Evolutionary conservation across 1,140 invertebrate genomes (phyloP), one percentile per base, ranked within the genome.

Genomic region (Kradibia gibbosae): DNA sequence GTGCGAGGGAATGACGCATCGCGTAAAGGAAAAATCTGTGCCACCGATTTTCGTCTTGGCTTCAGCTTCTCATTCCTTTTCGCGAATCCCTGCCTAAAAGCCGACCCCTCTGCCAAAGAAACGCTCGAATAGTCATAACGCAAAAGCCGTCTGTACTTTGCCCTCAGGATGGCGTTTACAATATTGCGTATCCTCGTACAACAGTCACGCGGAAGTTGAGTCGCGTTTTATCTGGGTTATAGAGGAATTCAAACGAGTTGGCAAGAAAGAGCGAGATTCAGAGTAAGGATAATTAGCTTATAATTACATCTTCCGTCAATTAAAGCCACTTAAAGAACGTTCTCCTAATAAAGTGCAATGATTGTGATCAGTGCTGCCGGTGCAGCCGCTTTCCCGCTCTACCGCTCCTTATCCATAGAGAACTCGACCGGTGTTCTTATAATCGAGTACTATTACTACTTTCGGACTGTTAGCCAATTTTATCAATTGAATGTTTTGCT

Each of bases 301-400:
- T 86, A 84, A 88, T 88, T 86, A 88, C 84, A 74, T 88, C 83
- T 85, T 88, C 87, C 83, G 85, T 34, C 85, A 87, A 88, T 88
- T 88, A 86, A 78, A 86, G 39, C 82, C 87, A 87, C 85, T 88
- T 87, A 82, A 87, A 78, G 42, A 75, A 53, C 78, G 70, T 83
- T 83, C 67, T 78, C 79, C 84, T 83, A 86, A 86, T 87, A 84
- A 86, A 82, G 78, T 87, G 79, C 73, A 84, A 87, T 85, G 85
- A 87, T 87, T 87, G 86, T 76, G 57, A 71, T 65, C 81, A 85
- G 82, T 55, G 39, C 34, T 82, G 34, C 71, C 79, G 84, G 25
- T 70, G 57, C 36, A 62, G 25, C 22, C n/a, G 25, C 5, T 13
- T 31, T 17, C 60, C 28, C 11, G 3, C 28, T 4, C 60, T 13